Base-by-base conservation (phyloP, 2,113 vertebrate species). In the Engystomops pustulosus region DNA sequence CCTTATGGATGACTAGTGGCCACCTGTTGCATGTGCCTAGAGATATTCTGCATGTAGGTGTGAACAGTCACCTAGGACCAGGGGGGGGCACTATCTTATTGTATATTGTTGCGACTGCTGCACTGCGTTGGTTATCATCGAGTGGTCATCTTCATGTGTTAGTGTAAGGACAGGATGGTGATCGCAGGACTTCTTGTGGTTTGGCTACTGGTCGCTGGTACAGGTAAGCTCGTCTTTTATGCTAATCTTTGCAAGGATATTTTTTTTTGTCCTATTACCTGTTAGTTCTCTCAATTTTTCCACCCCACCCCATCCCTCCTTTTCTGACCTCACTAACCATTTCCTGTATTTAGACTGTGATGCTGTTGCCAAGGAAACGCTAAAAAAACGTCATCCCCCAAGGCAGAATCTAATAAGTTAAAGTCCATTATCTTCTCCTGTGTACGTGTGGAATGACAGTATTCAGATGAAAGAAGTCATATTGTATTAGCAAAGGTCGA, bases 301-400 rank as follows among this genome's bases (percentile, higher is more conserved):
- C 9, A 17, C 15, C 53, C 27, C 18, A 6, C 27, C 60, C 44
- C 44, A 18, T 27, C 18, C 41, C 58, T 9, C 70, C 38, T 14
- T 55, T 25, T 71, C 69, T 75, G 36, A 83, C 81, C 70, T 75
- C 47, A 23, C 45, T 38, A 20, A 36, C 49, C 44, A 58, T 83
- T 83, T 83, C 81, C 81, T 83, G 81, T 75, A 75, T 60, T 6
- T 20, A 75, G 71, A 49, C 70, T 27, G 62, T 70, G 79, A 71
- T 53, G 6, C 55, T 83, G 81, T 83, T 83, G 55, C 81, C 58
- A 83, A 49, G 81, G 81, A 67, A 44, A 83, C 55, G 18, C 53
- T n/a, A n/a, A 45, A 34, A 75, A 44, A 45, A 74, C 44, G 71
- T 74, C 71, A 74, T 49, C 45, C 41, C 30, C 27, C n/a, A n/a